Base-by-base conservation (phyloP, 2,888 invertebrate species). In the Harpalus rubripes region DNA sequence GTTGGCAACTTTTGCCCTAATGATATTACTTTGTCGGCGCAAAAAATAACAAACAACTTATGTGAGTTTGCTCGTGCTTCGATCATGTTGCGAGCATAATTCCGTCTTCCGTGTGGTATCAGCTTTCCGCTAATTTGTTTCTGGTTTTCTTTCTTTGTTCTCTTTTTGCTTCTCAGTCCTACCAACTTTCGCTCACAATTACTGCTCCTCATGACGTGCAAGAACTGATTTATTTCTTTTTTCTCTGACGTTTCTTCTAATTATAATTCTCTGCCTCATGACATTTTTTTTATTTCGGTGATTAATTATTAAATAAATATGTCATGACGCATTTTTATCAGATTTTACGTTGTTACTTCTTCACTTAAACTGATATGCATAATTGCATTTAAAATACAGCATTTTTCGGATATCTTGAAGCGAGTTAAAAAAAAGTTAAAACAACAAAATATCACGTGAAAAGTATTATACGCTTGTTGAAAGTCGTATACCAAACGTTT, bases 41-140 rank as follows among this genome's bases (percentile, higher is more conserved):
- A 78, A 78, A 78, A 78, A 78, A 78, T 78, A 58, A 78, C 78
- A 78, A 78, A 58, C 78, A 78, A 78, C 78, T 78, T 78, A 74
- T 74, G 44, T 74, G 72, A 44, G 72, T 52, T 52, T 12, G 72
- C 16, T 39, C 52, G 78, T 39, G 58, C 15, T 78, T 78, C 78
- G 78, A 78, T 78, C 78, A 78, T 58, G 58, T 78, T 78, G n/a
- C 78, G 56, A 26, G 78, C 78, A 78, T 78, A 78, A 78, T 78
- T 78, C 78, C 58, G 58, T 58, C 39, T 78, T 78, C 78, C 78
- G 58, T 78, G 80, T 16, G 79, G 80, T 80, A 80, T 80, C 80
- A 59, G 80, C 80, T 80, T 80, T 80, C 80, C 61, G 26, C 56
- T 80, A 80, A 80, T 80, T 80, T 80, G 80, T 80, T 80, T 80